These are phyloP conservation scores for Octonoba sinensis DNA, from an alignment of 2,888 invertebrate species.

Conservation along the genomic window DNA sequence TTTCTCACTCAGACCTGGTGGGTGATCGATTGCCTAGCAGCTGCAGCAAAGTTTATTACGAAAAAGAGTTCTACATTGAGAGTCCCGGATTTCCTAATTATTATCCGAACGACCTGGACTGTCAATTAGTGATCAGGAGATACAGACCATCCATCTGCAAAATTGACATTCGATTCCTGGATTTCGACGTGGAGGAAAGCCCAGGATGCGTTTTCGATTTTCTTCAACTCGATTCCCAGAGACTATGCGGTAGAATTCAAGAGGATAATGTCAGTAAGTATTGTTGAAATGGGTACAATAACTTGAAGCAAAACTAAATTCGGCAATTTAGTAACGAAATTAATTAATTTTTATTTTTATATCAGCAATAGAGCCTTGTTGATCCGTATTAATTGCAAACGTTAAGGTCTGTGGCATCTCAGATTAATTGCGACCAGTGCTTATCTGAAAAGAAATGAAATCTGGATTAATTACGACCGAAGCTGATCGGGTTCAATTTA, in stretches of 20 bases:
- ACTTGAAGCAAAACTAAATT: too few relatives aligned
- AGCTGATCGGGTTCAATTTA: too few relatives aligned
- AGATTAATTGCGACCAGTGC: too few relatives aligned
- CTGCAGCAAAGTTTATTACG: conserved; percentile 63
- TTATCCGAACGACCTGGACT: conserved; percentile 65
- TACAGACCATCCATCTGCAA: conserved; percentile 64
- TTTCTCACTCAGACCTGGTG: conserved; percentile 29
- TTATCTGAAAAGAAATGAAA: too few relatives aligned
- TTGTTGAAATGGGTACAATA: too few relatives aligned
- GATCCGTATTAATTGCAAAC: too few relatives aligned
- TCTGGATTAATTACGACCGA: too few relatives aligned
- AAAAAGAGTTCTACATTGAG: conserved; percentile 64
- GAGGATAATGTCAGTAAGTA: conserved; percentile 66
- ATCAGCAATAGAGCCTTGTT: too few relatives aligned
- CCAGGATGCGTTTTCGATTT: conserved; percentile 65
- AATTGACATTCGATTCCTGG: conserved; percentile 65
- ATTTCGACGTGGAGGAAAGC: conserved; percentile 65
- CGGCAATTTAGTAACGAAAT: too few relatives aligned
- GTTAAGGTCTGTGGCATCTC: too few relatives aligned
- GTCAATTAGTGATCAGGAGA: conserved; percentile 64
- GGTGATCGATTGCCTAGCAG: conserved; percentile 37
- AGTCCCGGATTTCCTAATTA: conserved; percentile 65
- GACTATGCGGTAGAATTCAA: conserved; percentile 62
- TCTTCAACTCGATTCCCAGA: conserved; percentile 63
- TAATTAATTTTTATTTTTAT: too few relatives aligned